Base-by-base conservation (phyloP, 2,113 vertebrate genomes). In the Nettapus auritus region DNA sequence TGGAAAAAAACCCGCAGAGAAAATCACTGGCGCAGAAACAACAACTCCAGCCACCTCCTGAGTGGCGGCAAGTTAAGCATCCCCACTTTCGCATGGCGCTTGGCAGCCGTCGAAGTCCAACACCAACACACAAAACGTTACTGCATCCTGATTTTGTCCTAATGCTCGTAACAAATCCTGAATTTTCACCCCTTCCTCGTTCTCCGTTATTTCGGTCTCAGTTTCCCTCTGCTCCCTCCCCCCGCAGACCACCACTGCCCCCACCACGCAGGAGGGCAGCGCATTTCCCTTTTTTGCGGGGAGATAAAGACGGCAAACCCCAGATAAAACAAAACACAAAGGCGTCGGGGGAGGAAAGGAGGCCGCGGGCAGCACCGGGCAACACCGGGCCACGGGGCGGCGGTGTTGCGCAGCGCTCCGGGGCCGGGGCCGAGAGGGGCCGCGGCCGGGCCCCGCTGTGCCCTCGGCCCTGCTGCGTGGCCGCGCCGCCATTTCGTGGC, bases 331-430 rank as follows among this genome's bases (percentile, higher is more conserved):
- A 48, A 48, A 48, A 48, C 6, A 48, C 10, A 48, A 48, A 22
- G 46, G 20, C 22, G 9, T 22, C 10, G 46, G 46, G 20, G 46
- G 21, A 11, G 46, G 46, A 21, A 48, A 21, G 46, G 20, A 22
- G 20, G 9, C 46, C 46, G 46, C 20, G 46, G 46, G 20, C 46
- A 48, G 9, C 10, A 21, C 20, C 46, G 46, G 46, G 46, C 46
- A n/a, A n/a, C n/a, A n/a, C n/a, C n/a, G n/a, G 69, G 69, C 83
- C 89, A 44, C 92, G 57, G 68, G 92, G 94, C 68, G 90, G 95
- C 94, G 81, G 34, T 88, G 93, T 94, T 88, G 95, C 29, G 88
- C 92, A 94, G 92, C 81, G 53, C 52, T 78, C 52, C 64, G 46
- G 29, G 46, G 25, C 11, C 59, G 25, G 31, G 21, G 42, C 23